A percentile compares a stretch with the other conserved stretches of the same genome.
Conservation (phyloP, 2,797 vertebrate genomes). For the Sebastes umbrosus region DNA sequence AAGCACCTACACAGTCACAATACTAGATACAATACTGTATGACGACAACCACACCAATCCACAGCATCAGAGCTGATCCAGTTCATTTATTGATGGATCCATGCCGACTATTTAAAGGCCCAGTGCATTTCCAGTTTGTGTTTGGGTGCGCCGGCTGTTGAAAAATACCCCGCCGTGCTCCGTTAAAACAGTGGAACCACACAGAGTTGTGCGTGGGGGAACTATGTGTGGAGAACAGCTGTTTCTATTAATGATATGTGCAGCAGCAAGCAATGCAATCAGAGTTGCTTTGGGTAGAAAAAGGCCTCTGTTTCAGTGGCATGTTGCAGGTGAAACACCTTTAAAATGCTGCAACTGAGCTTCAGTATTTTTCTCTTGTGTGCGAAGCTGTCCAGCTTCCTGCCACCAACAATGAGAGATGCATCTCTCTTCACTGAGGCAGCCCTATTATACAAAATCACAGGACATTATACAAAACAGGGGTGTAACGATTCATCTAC, state of each 20-base stretch:
- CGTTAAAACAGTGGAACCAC: background rate
- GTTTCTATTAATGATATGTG: background rate
- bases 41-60: background rate
- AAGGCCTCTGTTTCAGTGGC: background rate
- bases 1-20: background rate
- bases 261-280: background rate
- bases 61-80: background rate
- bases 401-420: background rate
- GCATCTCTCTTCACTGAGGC: background rate
- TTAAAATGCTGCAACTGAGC: background rate
- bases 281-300: background rate
- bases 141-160: conserved; percentile 4
- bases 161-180: background rate
- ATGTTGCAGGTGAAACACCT: background rate
- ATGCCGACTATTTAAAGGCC: background rate
- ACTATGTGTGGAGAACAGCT: background rate
- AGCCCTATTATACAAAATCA: background rate
- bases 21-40: no score
- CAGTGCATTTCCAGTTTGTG: background rate
- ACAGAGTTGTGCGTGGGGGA: background rate
- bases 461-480: background rate
- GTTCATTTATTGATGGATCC: background rate
- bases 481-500: no score
- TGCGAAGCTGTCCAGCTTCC: background rate
- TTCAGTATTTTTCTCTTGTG: background rate